Conservation (phyloP, 2,888 invertebrate genomes). For the Encarsia formosa region DNA sequence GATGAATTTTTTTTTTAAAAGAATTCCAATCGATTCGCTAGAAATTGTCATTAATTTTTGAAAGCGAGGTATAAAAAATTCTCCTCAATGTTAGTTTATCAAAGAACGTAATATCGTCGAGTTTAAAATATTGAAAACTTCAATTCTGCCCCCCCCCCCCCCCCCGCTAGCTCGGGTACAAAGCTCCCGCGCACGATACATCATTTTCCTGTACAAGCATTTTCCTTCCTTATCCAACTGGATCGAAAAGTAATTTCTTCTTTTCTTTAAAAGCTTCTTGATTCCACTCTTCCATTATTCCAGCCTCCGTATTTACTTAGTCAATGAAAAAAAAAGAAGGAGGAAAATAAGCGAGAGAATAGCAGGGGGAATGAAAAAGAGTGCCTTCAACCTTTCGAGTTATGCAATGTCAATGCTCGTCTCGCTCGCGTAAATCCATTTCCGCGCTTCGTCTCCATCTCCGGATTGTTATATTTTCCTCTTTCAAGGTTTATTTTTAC, state of each 20-base stretch:
- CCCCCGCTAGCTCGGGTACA: too few species aligned
- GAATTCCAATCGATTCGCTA: too few species aligned
- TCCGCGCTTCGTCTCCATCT: conserved; percentile 2
- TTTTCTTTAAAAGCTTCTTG: conserved; percentile 8
- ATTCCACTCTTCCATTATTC: conserved; percentile 3
- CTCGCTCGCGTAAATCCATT: conserved; percentile 20
- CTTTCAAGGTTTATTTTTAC: too few species aligned
- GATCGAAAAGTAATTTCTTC: conserved; percentile 11
- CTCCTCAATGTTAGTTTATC: too few species aligned
- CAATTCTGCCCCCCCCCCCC: background rate
- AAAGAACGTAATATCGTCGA: too few species aligned
- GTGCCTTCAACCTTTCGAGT: conserved; percentile 5
- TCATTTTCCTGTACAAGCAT: background rate
- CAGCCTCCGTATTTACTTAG: conserved; percentile 6
- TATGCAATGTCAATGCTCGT: conserved; percentile 20
- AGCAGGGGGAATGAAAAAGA: background rate
- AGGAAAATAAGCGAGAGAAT: background rate
- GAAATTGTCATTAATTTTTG: too few species aligned
- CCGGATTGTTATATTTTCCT: background rate
- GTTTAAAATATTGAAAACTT: background rate
- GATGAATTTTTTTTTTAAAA: too few species aligned
- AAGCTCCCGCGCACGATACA: too few species aligned
- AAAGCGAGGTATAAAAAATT: too few species aligned
- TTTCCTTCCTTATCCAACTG: background rate
- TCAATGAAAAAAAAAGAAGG: conserved; percentile 4